A percentile compares a stretch with the other conserved stretches of the same genome.
These are phyloP conservation scores for Pogonomyrmex californicus DNA, from an alignment of 1,140 invertebrate species.

Conservation along the genomic window DNA sequence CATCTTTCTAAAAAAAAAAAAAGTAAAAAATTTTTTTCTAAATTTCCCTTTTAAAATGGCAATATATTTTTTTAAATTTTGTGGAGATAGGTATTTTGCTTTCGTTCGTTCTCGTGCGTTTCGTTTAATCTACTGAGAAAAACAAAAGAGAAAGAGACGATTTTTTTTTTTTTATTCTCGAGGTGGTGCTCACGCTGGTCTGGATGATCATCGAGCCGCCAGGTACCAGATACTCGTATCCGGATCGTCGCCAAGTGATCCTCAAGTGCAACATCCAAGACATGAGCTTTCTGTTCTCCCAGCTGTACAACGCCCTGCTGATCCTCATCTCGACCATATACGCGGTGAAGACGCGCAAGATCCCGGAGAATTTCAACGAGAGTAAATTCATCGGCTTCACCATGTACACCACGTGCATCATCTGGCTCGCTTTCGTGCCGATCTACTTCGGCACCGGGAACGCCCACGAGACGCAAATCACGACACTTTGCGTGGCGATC, in stretches of 20 bases:
- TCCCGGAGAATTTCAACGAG: constrained; percentile 93
- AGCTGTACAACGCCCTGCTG: constrained; percentile 92
- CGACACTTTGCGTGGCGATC: constrained; percentile 91
- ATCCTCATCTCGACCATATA: constrained; percentile 92
- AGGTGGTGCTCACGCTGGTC: constrained; percentile 85
- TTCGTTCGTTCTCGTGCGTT: background rate
- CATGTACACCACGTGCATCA: constrained; percentile 93
- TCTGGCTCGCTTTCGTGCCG: constrained; percentile 92
- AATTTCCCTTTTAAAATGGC: background rate
- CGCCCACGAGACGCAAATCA: constrained; percentile 91
- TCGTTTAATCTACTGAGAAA: background rate
- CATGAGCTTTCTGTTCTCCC: constrained; percentile 90
- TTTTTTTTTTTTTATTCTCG: background rate
- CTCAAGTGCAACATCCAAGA: constrained; percentile 90
- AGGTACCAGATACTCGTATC: constrained; percentile 88
- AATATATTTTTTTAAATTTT: background rate
- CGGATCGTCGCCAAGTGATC: constrained; percentile 85
- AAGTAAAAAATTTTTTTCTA: background rate
- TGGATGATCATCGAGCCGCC: constrained; percentile 90
- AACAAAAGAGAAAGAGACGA: background rate
- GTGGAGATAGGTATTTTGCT: background rate
- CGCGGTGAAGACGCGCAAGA: constrained; percentile 92
- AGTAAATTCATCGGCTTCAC: constrained; percentile 92
- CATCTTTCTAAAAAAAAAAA: too few relatives aligned
- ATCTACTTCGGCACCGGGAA: constrained; percentile 91